Conservation (phyloP, 2,113 vertebrate genomes). For the Ailurus styani region DNA sequence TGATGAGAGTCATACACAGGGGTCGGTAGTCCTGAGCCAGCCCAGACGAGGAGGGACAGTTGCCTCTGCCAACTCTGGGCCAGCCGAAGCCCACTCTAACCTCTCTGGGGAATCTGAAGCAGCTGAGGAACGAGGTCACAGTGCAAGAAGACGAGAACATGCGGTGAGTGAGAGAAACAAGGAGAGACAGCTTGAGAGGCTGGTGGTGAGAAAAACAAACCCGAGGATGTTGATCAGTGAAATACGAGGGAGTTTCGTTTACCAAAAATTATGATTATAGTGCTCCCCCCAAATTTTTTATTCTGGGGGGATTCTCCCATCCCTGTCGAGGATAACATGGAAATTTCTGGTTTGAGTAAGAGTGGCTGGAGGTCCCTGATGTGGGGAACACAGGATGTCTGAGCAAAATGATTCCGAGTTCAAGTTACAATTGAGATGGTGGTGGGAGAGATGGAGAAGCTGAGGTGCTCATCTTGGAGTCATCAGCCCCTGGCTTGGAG, state of each 20-base stretch:
- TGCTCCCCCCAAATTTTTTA: neutral
- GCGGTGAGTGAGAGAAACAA: neutral
- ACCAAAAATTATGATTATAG: neutral
- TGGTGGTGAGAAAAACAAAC: slow-evolving; percentile 13
- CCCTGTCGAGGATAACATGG: neutral
- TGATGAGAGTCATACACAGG: neutral
- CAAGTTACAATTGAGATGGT: neutral
- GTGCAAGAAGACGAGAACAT: neutral
- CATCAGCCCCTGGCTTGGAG: neutral
- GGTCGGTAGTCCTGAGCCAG: no score
- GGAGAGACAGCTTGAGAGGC: neutral
- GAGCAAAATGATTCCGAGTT: neutral
- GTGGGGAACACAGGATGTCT: neutral
- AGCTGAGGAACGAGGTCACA: neutral
- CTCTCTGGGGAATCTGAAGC: neutral
- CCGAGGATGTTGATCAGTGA: neutral
- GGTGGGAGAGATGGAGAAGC: neutral
- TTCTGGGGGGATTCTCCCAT: neutral
- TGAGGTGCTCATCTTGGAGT: neutral
- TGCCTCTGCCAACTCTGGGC: neutral
- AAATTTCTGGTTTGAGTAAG: neutral
- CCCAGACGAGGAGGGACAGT: neutral
- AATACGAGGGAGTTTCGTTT: neutral
- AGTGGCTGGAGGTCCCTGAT: neutral
- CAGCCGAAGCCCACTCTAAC: neutral